These are phyloP conservation scores for Pantherophis alleghaniensis DNA, from an alignment of 2,797 vertebrate genomes.

Conservation along the genomic window DNA sequence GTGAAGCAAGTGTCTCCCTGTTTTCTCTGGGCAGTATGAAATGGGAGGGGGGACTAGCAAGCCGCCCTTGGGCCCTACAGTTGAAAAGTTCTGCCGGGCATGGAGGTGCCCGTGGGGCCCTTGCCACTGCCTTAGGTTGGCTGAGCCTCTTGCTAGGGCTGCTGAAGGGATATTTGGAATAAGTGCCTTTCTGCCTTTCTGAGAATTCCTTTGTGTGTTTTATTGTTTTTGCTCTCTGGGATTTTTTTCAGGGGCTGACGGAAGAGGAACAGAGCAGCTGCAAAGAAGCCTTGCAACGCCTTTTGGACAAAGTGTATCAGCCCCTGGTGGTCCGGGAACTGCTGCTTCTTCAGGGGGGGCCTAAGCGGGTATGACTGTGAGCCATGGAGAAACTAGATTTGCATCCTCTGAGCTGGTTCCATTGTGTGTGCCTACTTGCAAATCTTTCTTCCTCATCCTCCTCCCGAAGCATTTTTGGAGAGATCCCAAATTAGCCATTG, in stretches of 20 bases:
- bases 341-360: conserved; percentile 85
- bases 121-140: neutral
- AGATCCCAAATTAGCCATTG: neutral
- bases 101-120: neutral
- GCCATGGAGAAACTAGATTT: neutral
- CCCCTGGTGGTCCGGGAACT: conserved; percentile 88
- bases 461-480: neutral
- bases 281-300: conserved; percentile 71
- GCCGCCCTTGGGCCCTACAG: neutral
- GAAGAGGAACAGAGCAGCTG: conserved; percentile 74
- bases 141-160: neutral
- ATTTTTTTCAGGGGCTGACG: conserved; percentile 71
- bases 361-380: conserved; percentile 78
- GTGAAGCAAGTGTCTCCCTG: neutral
- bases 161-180: neutral
- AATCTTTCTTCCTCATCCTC: neutral
- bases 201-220: neutral
- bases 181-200: neutral
- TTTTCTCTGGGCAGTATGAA: neutral
- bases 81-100: neutral
- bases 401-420: neutral
- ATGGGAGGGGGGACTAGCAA: neutral
- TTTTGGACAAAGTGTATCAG: conserved; percentile 87
- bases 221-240: neutral
- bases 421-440: neutral